Evolutionary conservation across 2,888 invertebrate species (phyloP), one percentile per base, ranked within the genome.

Genomic region (Drosophila engyochracea): DNA sequence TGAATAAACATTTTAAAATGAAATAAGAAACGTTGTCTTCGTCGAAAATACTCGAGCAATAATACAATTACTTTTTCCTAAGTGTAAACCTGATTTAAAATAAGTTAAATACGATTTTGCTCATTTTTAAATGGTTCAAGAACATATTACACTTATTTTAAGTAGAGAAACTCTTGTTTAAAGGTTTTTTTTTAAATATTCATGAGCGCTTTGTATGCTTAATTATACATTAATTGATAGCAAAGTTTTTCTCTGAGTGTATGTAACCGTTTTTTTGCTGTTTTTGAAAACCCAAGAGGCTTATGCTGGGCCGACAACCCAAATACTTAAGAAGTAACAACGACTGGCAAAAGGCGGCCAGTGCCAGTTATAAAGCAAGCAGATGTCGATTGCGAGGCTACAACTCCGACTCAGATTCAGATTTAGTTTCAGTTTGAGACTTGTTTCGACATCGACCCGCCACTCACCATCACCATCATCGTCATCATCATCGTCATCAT

Each of bases 251-350:
- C 57, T 30, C 35, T 14, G 28, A 41, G 57, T 57, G 57, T 39
- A 16, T 28, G 28, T 28, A 6, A 3, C 49, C 14, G 14, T 9
- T 53, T 9, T 22, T 9, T 14, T 16, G 44, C 57, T 44, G 28
- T 28, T 71, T 68, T 53, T 61, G 28, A 63, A 79, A 72, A 68
- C 84, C 84, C 85, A 85, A 89, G 87, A 80, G 85, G 87, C 89
- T 89, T 85, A 86, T 70, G 82, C 55, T 58, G 74, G 70, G 65
- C 74, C 84, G 76, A 86, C 84, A 89, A 70, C 72, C 89, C 80
- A 84, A 89, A 84, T 82, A 79, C 79, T 79, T 80, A 57, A 86
- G 85, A 83, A 67, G 80, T 77, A 68, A 62, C 58, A 74, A 30
- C 52, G 59, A 39, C 39, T 41, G 54, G 33, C 60, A 55, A 41